Evolutionary conservation across 2,888 invertebrate species (phyloP).

Genomic region (Trypoxylon attenuatum): DNA sequence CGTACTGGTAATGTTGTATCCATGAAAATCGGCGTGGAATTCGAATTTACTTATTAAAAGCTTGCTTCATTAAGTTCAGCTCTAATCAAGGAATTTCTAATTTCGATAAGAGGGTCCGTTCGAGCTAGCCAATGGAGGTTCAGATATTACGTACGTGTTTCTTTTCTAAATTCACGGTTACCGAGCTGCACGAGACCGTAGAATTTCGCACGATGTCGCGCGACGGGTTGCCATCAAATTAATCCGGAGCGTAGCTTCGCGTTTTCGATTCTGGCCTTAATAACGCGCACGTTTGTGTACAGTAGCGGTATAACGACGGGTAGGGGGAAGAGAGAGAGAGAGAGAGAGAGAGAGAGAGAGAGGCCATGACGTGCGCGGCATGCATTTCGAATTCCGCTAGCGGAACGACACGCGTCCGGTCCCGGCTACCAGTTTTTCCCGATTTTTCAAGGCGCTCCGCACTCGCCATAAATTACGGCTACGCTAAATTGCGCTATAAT

Average conservation of each 20-base stretch:
- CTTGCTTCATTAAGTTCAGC: too few species aligned
- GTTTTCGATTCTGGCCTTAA: slow-evolving; percentile 13
- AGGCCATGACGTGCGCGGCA: neutral
- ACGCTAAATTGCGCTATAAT: slow-evolving; percentile 48
- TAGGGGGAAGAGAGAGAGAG: too few species aligned
- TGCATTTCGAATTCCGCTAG: slow-evolving; percentile 3
- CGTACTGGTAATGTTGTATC: too few species aligned
- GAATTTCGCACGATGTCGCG: too few species aligned
- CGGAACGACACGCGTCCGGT: neutral
- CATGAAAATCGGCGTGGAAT: too few species aligned
- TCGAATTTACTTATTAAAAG: too few species aligned
- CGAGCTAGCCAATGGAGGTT: neutral
- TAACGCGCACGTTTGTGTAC: slow-evolving; percentile 15
- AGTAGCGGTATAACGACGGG: neutral
- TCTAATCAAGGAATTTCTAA: neutral
- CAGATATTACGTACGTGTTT: slow-evolving; percentile 12
- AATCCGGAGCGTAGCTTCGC: neutral
- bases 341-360: too few species aligned
- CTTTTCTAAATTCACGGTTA: slow-evolving; percentile 5
- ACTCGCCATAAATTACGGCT: slow-evolving; percentile 34
- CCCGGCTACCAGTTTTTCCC: slow-evolving; percentile 2
- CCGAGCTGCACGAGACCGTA: too few species aligned
- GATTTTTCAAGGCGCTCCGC: slow-evolving; percentile 13
- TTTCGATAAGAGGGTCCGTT: neutral
- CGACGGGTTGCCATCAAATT: neutral